A percentile compares a stretch with the other conserved stretches of the same genome.
Evolutionary conservation across 2,888 invertebrate genomes (phyloP).

Genomic region (Epirrhoe tristata): DNA sequence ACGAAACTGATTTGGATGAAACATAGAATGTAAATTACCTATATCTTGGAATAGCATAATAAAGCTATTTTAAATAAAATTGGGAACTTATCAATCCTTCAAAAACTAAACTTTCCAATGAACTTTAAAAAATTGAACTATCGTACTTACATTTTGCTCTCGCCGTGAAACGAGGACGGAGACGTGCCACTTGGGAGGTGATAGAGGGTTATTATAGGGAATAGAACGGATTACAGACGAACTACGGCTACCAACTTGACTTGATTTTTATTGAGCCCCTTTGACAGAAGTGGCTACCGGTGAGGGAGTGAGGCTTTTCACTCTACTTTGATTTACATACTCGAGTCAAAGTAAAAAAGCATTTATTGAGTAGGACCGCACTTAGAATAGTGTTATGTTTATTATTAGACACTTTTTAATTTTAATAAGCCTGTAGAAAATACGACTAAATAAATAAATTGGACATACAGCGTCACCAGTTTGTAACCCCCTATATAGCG

Average conservation of each 20-base stretch:
- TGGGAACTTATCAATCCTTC: no score
- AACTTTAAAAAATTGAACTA: conserved; percentile 1
- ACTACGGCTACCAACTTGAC: conserved; percentile 14
- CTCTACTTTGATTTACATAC: not conserved
- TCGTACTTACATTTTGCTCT: not conserved
- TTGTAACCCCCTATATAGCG: no score
- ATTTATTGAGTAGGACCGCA: no score
- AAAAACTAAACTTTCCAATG: not conserved
- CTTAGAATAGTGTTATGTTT: no score
- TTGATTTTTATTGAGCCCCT: conserved; percentile 17
- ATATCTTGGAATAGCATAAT: no score
- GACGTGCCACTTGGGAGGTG: conserved; percentile 6
- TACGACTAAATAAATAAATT: no score
- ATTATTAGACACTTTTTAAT: no score
- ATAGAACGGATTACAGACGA: conserved; percentile 11
- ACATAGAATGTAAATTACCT: no score
- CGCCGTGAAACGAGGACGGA: conserved; percentile 1
- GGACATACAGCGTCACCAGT: no score
- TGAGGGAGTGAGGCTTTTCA: not conserved
- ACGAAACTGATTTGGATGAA: no score
- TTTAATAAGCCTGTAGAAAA: no score
- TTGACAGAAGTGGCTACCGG: conserved; percentile 1
- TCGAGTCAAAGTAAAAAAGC: not conserved
- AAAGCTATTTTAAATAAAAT: no score
- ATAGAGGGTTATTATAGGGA: conserved; percentile 10